Conservation (phyloP, 2,797 vertebrate genomes). For the Sarcoramphus papa region DNA sequence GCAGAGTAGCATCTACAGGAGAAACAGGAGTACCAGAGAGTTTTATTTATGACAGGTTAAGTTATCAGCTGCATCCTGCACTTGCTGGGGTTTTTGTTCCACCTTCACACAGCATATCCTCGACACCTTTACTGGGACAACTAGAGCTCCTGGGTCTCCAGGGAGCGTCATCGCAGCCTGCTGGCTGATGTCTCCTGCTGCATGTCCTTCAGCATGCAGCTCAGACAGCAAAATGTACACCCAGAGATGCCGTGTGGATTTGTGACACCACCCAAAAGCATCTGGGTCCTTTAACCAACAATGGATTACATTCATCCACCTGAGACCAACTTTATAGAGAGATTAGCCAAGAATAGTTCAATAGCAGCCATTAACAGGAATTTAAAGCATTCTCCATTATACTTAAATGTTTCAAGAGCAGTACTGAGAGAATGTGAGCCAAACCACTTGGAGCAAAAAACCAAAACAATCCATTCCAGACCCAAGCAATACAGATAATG, state of each 20-base stretch:
- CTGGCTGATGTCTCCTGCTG: neutral
- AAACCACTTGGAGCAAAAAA: neutral
- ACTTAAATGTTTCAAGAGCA: neutral
- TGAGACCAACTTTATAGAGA: neutral
- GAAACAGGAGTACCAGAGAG: neutral
- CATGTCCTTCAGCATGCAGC: neutral
- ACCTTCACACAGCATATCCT: neutral
- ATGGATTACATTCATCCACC: neutral
- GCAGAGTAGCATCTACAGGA: neutral
- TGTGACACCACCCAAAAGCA: neutral
- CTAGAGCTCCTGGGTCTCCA: neutral
- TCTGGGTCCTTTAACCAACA: neutral
- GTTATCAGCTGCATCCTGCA: neutral
- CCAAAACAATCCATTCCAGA: neutral
- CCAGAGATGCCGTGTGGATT: neutral
- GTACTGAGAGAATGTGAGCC: neutral
- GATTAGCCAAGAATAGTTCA: slow-evolving; percentile 15
- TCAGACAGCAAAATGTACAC: neutral
- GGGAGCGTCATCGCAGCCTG: neutral
- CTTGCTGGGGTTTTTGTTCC: neutral
- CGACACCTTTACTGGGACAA: neutral
- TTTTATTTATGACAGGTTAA: neutral
- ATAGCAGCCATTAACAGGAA: neutral
- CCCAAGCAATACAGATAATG: neutral
- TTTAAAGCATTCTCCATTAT: neutral